These are phyloP conservation scores for Pherbina coryleti DNA, from an alignment of 2,888 invertebrate genomes.

Conservation along the genomic window DNA sequence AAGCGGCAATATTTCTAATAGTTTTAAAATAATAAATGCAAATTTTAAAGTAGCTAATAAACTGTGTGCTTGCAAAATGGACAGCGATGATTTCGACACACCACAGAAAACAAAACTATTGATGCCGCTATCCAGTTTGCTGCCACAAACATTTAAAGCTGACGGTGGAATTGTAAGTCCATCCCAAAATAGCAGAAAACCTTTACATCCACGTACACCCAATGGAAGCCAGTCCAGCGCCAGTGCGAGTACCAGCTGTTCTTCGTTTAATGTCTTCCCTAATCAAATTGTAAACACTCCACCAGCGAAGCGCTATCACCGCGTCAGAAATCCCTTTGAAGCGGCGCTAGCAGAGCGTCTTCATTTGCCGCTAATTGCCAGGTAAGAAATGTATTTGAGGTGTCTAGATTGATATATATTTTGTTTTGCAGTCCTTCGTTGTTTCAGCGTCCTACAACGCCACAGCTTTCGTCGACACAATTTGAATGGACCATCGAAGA, in stretches of 20 bases:
- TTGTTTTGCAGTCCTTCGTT: conserved; percentile 62
- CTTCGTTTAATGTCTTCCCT: conserved; percentile 53
- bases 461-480: conserved; percentile 67
- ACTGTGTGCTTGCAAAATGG: conserved; percentile 41
- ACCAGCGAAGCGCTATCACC: conserved; percentile 72
- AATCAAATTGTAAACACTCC: conserved; percentile 69
- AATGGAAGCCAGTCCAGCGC: conserved; percentile 41
- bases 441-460: conserved; percentile 64
- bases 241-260: conserved; percentile 35
- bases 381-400: conserved; percentile 49
- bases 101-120: conserved; percentile 42
- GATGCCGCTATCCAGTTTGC: conserved; percentile 33
- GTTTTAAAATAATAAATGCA: background rate
- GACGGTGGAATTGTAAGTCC: conserved; percentile 6
- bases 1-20: background rate
- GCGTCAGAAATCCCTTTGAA: conserved; percentile 76
- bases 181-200: conserved; percentile 44
- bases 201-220: conserved; percentile 53
- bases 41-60: conserved; percentile 6
- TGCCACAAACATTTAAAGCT: conserved; percentile 33
- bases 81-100: conserved; percentile 36
- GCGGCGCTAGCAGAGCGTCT: conserved; percentile 73
- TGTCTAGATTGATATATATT: background rate
- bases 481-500: conserved; percentile 80
- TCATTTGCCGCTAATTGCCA: conserved; percentile 74